Evolutionary conservation across 2,888 invertebrate species (phyloP).

Genomic region (Caenorhabditis macrosperma): DNA sequence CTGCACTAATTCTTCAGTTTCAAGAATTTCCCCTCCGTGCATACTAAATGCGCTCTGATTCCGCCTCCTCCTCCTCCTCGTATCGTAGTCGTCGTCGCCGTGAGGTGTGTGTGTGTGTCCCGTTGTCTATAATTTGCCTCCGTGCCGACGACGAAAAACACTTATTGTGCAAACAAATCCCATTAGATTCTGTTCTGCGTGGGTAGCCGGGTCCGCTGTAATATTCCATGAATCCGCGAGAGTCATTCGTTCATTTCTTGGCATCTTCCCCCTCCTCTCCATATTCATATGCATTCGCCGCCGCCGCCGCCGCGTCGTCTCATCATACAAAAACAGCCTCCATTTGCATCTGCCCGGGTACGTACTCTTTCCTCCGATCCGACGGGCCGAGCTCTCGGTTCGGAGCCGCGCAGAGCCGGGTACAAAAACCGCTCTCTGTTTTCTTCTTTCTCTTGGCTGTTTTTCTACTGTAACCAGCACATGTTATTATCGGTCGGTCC

Average conservation of each 20-base stretch:
- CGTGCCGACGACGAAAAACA: slow-evolving; percentile 4
- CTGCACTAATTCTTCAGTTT: slow-evolving; percentile 13
- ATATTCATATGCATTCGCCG: slow-evolving; percentile 4
- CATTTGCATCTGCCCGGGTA: slow-evolving; percentile 3
- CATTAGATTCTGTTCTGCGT: background rate
- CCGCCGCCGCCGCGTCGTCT: too few relatives aligned
- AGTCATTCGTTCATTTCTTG: background rate
- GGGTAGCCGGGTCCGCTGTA: background rate
- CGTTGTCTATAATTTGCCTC: background rate
- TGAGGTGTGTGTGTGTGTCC: background rate
- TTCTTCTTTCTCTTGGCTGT: too few relatives aligned
- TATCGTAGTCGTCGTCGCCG: background rate
- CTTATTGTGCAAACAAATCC: slow-evolving; percentile 9
- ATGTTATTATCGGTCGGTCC: too few relatives aligned
- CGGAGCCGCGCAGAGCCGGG: too few relatives aligned
- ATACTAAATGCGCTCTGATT: background rate
- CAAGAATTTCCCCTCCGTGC: background rate
- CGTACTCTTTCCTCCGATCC: background rate
- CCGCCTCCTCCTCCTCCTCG: background rate
- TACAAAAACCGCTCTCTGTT: too few relatives aligned
- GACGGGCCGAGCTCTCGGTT: too few relatives aligned
- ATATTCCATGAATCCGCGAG: slow-evolving; percentile 7
- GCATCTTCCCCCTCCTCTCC: background rate
- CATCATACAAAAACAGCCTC: background rate
- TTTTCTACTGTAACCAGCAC: too few relatives aligned